Conservation (phyloP, 2,888 invertebrate genomes). For the Fragum sueziense region DNA sequence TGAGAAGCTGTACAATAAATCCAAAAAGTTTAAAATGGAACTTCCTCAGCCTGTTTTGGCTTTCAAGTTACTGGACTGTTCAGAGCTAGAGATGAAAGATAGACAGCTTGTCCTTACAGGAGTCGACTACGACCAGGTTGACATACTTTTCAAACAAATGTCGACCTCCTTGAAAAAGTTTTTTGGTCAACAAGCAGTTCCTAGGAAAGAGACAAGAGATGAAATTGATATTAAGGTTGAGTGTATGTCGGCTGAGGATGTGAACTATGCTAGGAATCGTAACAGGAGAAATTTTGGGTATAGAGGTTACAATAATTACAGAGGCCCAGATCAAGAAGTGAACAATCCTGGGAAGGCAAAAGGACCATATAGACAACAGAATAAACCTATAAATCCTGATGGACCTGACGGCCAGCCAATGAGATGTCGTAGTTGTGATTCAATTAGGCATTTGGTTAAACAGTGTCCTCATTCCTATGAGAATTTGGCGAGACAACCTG, state of each 20-base stretch:
- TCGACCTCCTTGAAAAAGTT: conserved; percentile 27
- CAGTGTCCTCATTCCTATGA: conserved; percentile 52
- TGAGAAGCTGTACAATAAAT: conserved; percentile 34
- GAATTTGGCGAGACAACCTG: conserved; percentile 24
- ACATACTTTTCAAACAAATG: conserved; percentile 42
- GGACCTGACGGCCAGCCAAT: conserved; percentile 44
- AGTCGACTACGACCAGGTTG: conserved; percentile 41
- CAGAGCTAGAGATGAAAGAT: conserved; percentile 39
- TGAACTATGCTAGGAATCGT: conserved; percentile 33
- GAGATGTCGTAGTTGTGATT: conserved; percentile 42
- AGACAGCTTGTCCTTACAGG: conserved; percentile 47
- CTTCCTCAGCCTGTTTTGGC: conserved; percentile 40
- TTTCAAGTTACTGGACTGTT: conserved; percentile 41
- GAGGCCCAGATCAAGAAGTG: conserved; percentile 1
- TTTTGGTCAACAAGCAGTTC: conserved; percentile 37
- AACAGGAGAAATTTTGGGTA: not conserved
- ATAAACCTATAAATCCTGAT: conserved; percentile 37
- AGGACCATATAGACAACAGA: not conserved
- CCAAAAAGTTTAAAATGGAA: conserved; percentile 42
- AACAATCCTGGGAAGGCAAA: not conserved
- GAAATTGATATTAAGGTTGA: conserved; percentile 31
- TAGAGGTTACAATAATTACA: not conserved
- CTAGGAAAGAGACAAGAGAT: not conserved
- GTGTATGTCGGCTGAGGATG: conserved; percentile 34
- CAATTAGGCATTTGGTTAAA: conserved; percentile 42